Evolutionary conservation across 2,113 vertebrate species (phyloP), one percentile per base, ranked within the genome.

Genomic region (Ptychochromis oligacanthus): DNA sequence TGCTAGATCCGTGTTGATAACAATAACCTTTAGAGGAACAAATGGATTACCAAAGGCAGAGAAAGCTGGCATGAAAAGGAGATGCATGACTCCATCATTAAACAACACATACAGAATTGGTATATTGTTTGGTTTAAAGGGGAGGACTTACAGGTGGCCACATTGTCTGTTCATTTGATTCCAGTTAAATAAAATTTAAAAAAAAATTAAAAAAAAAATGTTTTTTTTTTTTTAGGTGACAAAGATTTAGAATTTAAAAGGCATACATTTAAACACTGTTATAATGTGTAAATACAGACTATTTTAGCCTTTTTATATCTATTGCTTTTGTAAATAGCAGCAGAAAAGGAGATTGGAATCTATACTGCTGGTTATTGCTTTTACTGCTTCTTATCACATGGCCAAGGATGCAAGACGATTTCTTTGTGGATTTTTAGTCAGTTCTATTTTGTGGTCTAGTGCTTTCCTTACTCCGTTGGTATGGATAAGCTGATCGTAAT

Each of bases 21-120:
- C 91, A 93, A 92, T 95, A 93, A 96, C 94, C 95, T 95, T 96
- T 94, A 94, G 88, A 87, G 88, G 88, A 91, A 91, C 93, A 93
- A 94, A 93, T 92, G 91, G 91, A 95, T 95, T 92, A 93, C 82
- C 75, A 67, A 84, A 92, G 77, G 89, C 38, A 77, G 76, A 40
- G 81, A 87, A 88, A 80, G 67, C 64, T 84, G 88, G 77, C 83
- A 77, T 3, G 14, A 78, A 74, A 88, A 76, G n/a, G 28, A 89
- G 80, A 90, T 80, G 61, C 74, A 88, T 59, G 85, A 78, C 61
- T 90, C 78, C 18, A 34, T 83, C 62, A 80, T 91, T 87, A 82
- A 81, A 77, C 49, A 54, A 82, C 36, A 70, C 62, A 78, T 49
- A n/a, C 2, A 9, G 26, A 67, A 79, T 86, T 83, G 57, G 24